Evolutionary conservation across 2,113 vertebrate species (phyloP).

Genomic region (Dendropsophus ebraccatus): DNA sequence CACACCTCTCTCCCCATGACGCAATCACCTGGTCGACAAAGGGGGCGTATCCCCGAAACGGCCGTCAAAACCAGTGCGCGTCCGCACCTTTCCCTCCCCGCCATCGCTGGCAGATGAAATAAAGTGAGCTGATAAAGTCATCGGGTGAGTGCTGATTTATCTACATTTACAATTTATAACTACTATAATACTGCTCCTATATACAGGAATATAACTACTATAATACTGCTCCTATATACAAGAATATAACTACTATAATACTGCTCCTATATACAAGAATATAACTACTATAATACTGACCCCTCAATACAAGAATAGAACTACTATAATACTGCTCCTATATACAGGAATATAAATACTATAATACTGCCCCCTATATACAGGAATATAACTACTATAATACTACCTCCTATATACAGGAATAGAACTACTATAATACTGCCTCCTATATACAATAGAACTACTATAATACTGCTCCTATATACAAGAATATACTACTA

Average conservation of each 20-base stretch:
- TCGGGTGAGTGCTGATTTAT: too few relatives aligned
- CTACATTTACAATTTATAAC: too few relatives aligned
- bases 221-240: too few relatives aligned
- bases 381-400: slow-evolving; percentile 10
- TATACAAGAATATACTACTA: neutral
- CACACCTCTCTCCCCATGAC: too few relatives aligned
- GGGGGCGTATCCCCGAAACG: too few relatives aligned
- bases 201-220: neutral
- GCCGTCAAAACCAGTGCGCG: too few relatives aligned
- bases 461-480: neutral
- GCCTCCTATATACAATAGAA: neutral
- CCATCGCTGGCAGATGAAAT: too few relatives aligned
- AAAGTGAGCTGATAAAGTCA: too few relatives aligned
- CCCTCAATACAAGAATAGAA: neutral
- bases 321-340: slow-evolving; percentile 9
- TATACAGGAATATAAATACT: neutral
- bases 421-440: slow-evolving; percentile 11
- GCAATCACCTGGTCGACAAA: too few relatives aligned
- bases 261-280: neutral
- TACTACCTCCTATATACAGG: neutral
- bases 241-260: too few relatives aligned
- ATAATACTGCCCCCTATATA: neutral
- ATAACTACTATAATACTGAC: neutral
- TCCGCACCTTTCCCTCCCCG: too few relatives aligned
- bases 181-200: neutral